A percentile compares a stretch with the other conserved stretches of the same genome.
Evolutionary conservation across 92 coral and sea anemone species (phyloP).

Genomic region (Zoanthus sansibaricus): DNA sequence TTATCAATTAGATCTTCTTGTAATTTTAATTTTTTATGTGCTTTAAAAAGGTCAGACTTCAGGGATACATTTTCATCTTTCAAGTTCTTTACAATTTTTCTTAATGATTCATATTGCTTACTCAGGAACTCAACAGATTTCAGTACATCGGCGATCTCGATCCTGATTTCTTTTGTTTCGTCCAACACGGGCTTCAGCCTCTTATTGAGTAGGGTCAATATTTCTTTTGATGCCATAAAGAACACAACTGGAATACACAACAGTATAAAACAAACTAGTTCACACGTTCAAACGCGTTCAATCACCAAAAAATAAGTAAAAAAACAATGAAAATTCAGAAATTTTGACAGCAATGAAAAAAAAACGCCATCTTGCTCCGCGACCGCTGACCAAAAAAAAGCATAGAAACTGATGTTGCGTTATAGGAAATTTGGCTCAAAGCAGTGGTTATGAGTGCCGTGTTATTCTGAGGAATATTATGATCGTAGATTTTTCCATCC

Average conservation of each 20-base stretch:
- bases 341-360: slow-evolving; percentile 2
- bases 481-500: slow-evolving; percentile 59
- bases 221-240: slow-evolving; percentile 23
- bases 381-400: too few species aligned
- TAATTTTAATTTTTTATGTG: background rate
- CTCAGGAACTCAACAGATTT: slow-evolving; percentile 1
- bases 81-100: slow-evolving; percentile 7
- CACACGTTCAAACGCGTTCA: background rate
- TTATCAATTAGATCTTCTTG: slow-evolving; percentile 9
- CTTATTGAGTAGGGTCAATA: slow-evolving; percentile 21
- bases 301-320: background rate
- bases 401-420: slow-evolving; percentile 54
- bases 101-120: background rate
- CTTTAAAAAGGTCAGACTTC: background rate
- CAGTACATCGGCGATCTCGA: slow-evolving; percentile 1
- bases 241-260: slow-evolving; percentile 14
- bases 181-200: slow-evolving; percentile 20
- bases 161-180: slow-evolving; percentile 16
- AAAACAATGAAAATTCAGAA: slow-evolving; percentile 1
- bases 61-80: slow-evolving; percentile 7
- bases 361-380: too few species aligned
- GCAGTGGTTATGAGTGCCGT: slow-evolving; percentile 37
- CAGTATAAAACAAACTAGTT: slow-evolving; percentile 12
- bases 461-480: slow-evolving; percentile 30
- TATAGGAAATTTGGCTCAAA: slow-evolving; percentile 31